Evolutionary conservation across 2,888 invertebrate genomes (phyloP).

Genomic region (Dione juno): DNA sequence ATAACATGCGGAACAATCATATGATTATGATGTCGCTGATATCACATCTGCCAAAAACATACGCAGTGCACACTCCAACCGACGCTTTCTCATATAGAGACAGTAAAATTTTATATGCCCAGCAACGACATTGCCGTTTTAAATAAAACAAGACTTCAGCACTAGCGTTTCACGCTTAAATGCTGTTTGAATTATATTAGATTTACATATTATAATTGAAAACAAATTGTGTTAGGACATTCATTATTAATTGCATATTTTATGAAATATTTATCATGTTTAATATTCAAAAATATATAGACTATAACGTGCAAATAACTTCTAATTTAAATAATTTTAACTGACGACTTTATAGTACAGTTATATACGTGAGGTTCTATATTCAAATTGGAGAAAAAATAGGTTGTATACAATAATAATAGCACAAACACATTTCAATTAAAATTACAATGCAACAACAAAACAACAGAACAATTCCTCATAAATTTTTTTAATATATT

Average conservation of each 20-base stretch:
- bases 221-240: not conserved
- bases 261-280: not conserved
- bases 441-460: too few relatives aligned
- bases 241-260: slow-evolving; percentile 5
- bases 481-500: too few relatives aligned
- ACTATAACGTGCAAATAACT: not conserved
- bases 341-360: not conserved
- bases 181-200: not conserved
- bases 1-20: too few relatives aligned
- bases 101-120: not conserved
- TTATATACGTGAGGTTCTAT: too few relatives aligned
- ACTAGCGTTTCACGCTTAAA: not conserved
- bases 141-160: not conserved
- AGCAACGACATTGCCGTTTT: not conserved
- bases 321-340: slow-evolving; percentile 1
- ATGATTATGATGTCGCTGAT: too few relatives aligned
- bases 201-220: slow-evolving; percentile 15
- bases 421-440: too few relatives aligned
- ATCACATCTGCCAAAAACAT: too few relatives aligned
- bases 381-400: too few relatives aligned
- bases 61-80: too few relatives aligned
- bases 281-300: not conserved
- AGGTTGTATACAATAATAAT: too few relatives aligned
- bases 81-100: not conserved
- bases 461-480: too few relatives aligned